Base-by-base conservation (phyloP, 2,888 invertebrate species). In the Physocephala rufipes region DNA sequence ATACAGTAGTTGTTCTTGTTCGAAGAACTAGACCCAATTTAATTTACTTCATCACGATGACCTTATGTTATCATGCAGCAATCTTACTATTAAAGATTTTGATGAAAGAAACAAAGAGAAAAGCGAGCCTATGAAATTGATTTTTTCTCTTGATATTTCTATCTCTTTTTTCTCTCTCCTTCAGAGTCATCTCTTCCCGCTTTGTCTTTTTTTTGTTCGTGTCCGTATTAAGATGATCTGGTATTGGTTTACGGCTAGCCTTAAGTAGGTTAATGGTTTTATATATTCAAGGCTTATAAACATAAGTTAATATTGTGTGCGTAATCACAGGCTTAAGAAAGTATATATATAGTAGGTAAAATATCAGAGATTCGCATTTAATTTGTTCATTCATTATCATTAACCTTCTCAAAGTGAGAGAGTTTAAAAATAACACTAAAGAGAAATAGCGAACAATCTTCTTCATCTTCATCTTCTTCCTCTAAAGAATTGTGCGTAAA, bases 11-110 rank as follows among this genome's bases (percentile, higher is more conserved):
- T 30, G 63, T 47, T 47, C 26, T 47, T 63, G 47, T 47, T 63
- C 26, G 19, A 15, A 47, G 65, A 66, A 66, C 55, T 55, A 70
- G 70, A 66, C 71, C 62, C 70, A 67, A 30, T 71, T 75, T 71
- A 71, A 73, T 76, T 75, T 68, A 74, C 72, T 71, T 74, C 70
- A 70, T 67, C 72, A 70, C 64, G 73, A 68, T 74, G 71, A 73
- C 74, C 75, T 73, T 71, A 73, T 74, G 64, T 66, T 36, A 9
- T 36, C 9, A 36, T 36, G 36, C 36, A n/a, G n/a, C 36, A 36
- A 19, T 26, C 62, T 59, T 71, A 66, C 67, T 67, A 55, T 69
- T 61, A 59, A 70, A 36, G 71, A 45, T 58, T 55, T 55, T 26
- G 4, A 15, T 26, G 16, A 55, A 55, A 55, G n/a, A n/a, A 9